Evolutionary conservation across 1,140 invertebrate genomes (phyloP), one percentile per base, ranked within the genome.

Genomic region (Gonatopus flavifemur): DNA sequence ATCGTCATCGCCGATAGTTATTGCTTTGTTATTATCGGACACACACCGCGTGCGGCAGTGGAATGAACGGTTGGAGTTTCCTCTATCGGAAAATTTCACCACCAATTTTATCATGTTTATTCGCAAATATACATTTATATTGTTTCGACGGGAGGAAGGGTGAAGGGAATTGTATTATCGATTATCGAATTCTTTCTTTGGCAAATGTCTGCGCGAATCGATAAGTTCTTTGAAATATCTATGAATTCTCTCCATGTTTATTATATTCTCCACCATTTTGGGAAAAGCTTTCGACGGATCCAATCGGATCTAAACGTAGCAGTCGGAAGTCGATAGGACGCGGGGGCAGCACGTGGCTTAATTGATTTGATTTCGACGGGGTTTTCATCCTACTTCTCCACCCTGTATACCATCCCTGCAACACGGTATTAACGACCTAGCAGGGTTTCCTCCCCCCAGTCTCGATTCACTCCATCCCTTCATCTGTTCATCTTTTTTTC

Each of bases 311-410:
- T 47, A 59, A 57, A 44, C 40, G 54, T 55, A 44, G 46, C 33
- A 46, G 31, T 21, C 10, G 6, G 16, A 19, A 44, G 10, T 12
- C 15, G 12, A 15, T 25, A 19, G 18, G 28, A 7, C 36, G 35
- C n/a, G 31, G 42, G 43, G 51, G 21, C 50, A 35, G 55, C 67
- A 62, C 61, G 59, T 61, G 64, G 58, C 64, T 67, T 66, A 68
- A 69, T 70, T 70, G 64, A 68, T 70, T 70, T 52, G 56, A 70
- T 70, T 70, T 67, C 67, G 54, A 59, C n/a, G 57, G 67, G 67
- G 55, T 67, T 68, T 68, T 70, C 64, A 63, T 70, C 57, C 66
- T 52, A 59, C 52, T 58, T 56, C n/a, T n/a, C 55, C 47, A 35
- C 31, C 28, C 28, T 22, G 32, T 32, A 60, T 33, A 53, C 48